A percentile compares a stretch with the other conserved stretches of the same genome.
These are phyloP conservation scores for Drosophila pseudotakahashii DNA, from an alignment of 2,888 invertebrate species.

Conservation along the genomic window DNA sequence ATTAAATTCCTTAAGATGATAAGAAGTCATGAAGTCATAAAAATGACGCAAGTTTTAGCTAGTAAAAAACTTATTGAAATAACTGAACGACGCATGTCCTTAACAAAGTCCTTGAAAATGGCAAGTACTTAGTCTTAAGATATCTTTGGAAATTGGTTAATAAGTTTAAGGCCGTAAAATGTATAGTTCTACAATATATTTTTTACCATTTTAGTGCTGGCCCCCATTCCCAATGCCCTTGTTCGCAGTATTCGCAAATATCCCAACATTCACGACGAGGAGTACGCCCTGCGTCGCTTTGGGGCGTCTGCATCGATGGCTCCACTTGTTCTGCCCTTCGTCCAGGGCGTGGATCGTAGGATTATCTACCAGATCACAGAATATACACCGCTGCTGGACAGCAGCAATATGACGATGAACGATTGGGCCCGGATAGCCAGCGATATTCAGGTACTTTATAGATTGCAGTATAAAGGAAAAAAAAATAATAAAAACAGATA, in stretches of 20 bases:
- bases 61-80: not conserved
- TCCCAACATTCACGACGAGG: conserved; percentile 93
- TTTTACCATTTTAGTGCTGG: conserved; percentile 87
- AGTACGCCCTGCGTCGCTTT: conserved; percentile 87
- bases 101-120: not conserved
- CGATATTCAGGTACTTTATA: conserved; percentile 92
- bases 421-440: conserved; percentile 96
- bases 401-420: conserved; percentile 95
- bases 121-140: not conserved
- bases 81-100: not conserved
- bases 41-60: not conserved
- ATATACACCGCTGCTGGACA: conserved; percentile 95
- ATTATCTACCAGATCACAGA: conserved; percentile 92
- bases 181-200: not conserved
- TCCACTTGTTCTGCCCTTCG: conserved; percentile 87
- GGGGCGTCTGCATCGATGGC: conserved; percentile 84
- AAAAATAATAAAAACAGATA: conserved; percentile 39
- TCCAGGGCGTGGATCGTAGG: conserved; percentile 85
- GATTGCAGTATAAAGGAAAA: not conserved
- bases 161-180: no score
- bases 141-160: no score
- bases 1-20: no score
- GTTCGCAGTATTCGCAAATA: conserved; percentile 86
- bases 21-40: not conserved
- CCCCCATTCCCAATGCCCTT: conserved; percentile 83